Conservation (phyloP, 2,797 vertebrate genomes). For the Fistularia commersonii region DNA sequence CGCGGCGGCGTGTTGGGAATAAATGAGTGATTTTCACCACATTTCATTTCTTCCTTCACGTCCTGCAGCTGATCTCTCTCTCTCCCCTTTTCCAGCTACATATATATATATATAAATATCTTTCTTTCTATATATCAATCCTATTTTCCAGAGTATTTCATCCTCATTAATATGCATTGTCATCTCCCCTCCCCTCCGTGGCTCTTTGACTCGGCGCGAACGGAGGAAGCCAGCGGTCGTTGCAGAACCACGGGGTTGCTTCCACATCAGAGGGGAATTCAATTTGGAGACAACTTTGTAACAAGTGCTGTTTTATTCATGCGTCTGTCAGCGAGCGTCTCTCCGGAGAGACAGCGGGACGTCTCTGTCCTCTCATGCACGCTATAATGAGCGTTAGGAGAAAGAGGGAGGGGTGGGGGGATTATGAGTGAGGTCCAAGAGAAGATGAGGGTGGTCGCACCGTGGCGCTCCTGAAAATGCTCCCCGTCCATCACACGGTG, state of each 20-base stretch:
- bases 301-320: slow-evolving; percentile 43
- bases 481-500: not conserved
- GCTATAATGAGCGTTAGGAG: slow-evolving; percentile 27
- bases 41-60: not conserved
- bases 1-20: not conserved
- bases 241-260: not conserved
- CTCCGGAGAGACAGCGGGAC: slow-evolving; percentile 8
- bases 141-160: slow-evolving; percentile 14
- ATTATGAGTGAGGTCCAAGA: slow-evolving; percentile 6
- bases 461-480: not conserved
- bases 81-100: too few species aligned
- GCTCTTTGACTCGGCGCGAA: slow-evolving; percentile 31
- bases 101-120: slow-evolving; percentile 1
- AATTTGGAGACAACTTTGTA: slow-evolving; percentile 32
- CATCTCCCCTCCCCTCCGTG: slow-evolving; percentile 10
- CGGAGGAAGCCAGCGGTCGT: slow-evolving; percentile 10
- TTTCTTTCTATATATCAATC: slow-evolving; percentile 9
- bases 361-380: slow-evolving; percentile 14
- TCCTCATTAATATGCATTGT: slow-evolving; percentile 24
- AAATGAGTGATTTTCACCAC: not conserved
- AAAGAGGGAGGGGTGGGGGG: slow-evolving; percentile 8
- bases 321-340: not conserved
- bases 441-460: slow-evolving; percentile 24
- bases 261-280: slow-evolving; percentile 13
- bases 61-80: slow-evolving; percentile 4